Percentiles rank a stretch among this genome's conserved stretches.
phyloP scores from a whole-genome alignment of 2,113 vertebrate genomes.

The Ploceus nigricollis region DNA sequence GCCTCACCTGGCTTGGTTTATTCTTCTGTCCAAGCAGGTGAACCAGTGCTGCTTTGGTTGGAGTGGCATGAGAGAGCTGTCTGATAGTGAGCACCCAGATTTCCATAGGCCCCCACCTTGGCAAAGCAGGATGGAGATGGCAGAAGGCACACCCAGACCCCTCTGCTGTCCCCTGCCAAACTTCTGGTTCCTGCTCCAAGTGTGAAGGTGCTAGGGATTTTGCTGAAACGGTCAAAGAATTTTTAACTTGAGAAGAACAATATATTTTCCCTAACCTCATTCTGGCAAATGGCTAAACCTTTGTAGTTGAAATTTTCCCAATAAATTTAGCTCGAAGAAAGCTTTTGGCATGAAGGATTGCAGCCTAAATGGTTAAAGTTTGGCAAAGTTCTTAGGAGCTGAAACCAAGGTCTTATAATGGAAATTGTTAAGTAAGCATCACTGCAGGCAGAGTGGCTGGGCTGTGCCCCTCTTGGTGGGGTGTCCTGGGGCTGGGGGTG shows the following conservation, averaged over 20 bases:
- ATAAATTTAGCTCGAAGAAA: conserved; percentile 50
- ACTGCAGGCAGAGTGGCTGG: background rate
- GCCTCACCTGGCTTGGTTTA: background rate
- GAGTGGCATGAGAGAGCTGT: background rate
- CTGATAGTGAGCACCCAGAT: background rate
- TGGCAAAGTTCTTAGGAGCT: conserved; percentile 25
- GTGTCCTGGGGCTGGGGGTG: background rate
- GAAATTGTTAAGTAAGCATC: conserved; percentile 49
- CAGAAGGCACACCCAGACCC: background rate
- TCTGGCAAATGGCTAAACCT: conserved; percentile 52
- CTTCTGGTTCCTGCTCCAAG: background rate
- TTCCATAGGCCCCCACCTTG: background rate
- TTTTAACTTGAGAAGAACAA: conserved; percentile 60
- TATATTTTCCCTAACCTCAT: conserved; percentile 62
- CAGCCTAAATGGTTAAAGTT: conserved; percentile 60
- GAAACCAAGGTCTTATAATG: background rate
- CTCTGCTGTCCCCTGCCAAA: background rate
- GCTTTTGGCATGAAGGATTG: conserved; percentile 30
- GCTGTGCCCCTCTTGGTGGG: background rate
- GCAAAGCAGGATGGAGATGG: background rate
- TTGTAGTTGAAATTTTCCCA: conserved; percentile 58
- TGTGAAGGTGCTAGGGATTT: conserved; percentile 55
- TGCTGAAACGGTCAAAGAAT: conserved; percentile 17
- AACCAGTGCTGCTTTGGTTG: background rate
- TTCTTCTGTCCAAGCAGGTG: background rate